Evolutionary conservation across 2,113 vertebrate genomes (phyloP).

Genomic region (Piprites chloris): DNA sequence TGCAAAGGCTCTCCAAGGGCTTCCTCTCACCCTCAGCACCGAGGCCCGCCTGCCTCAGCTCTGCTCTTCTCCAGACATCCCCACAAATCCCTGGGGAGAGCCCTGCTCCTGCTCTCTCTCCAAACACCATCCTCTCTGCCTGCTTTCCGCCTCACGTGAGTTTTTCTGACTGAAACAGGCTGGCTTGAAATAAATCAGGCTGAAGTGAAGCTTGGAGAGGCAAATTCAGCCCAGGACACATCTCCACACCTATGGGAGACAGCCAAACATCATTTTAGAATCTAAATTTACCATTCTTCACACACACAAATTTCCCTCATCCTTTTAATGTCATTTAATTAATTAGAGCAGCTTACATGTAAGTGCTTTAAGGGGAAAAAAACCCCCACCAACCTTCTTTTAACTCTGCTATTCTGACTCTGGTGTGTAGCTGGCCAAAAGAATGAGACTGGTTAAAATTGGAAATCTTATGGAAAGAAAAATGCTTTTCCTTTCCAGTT

Average conservation of each 20-base stretch:
- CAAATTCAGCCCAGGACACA: background rate
- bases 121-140: background rate
- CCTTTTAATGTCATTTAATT: background rate
- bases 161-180: background rate
- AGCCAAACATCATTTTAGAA: background rate
- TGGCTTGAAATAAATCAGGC: constrained; percentile 7
- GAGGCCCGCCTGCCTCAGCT: background rate
- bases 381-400: background rate
- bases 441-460: background rate
- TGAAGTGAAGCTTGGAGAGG: background rate
- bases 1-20: background rate
- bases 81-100: background rate
- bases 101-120: background rate
- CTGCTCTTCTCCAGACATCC: background rate
- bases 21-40: background rate
- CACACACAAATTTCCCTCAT: background rate
- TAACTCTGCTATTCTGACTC: background rate
- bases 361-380: background rate
- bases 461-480: background rate
- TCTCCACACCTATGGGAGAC: background rate
- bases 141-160: background rate
- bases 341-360: background rate
- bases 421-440: background rate
- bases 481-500: background rate
- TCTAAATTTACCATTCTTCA: background rate